Evolutionary conservation across 2,888 invertebrate species (phyloP), one percentile per base, ranked within the genome.

Genomic region (Trachelus troglodyta): DNA sequence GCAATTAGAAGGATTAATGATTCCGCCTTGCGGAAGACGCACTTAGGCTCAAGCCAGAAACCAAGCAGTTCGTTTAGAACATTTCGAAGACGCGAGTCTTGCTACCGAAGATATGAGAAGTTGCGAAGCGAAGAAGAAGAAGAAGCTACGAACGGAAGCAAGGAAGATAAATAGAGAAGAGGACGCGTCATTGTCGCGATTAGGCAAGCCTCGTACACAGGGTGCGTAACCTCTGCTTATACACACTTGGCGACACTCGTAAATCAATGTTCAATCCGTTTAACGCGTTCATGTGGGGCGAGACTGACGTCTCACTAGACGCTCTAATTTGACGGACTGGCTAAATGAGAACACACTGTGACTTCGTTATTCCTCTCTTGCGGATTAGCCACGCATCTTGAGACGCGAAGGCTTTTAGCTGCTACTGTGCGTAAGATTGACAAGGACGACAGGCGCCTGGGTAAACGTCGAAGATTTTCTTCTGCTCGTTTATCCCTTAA

Each of bases 1-100:
- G 88, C 88, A 88, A 88, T 88, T 88, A 89, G 87, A 87, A 88
- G 87, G 89, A 88, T 88, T 89, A 87, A 88, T 88, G 89, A 88
- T 88, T 87, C 80, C 82, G 84, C 83, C 80, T 77, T 80, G 79
- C 79, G 81, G 80, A 76, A 56, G 56, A 2, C 56, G 56, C 23
- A 56, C 56, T 56, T 23, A 56, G 56, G 56, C 56, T 56, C 23
- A 2, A 56, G 23, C 40, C 40, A 40, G 15, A 1, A 56, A 0
- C 56, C 15, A 56, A 15, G 23, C 23, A 23, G 56, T 56, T 56
- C 23, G 56, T 23, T 9, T 9, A 56, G 56, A 56, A 23, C 56
- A 9, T 56, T 56, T 56, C 56, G 23, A 56, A 56, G 56, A 56
- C 56, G 23, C 23, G 23, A 56, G 23, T 56, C 56, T 56, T 56